Base-by-base conservation (phyloP, 2,797 vertebrate species). In the Nannoperca obscura region DNA sequence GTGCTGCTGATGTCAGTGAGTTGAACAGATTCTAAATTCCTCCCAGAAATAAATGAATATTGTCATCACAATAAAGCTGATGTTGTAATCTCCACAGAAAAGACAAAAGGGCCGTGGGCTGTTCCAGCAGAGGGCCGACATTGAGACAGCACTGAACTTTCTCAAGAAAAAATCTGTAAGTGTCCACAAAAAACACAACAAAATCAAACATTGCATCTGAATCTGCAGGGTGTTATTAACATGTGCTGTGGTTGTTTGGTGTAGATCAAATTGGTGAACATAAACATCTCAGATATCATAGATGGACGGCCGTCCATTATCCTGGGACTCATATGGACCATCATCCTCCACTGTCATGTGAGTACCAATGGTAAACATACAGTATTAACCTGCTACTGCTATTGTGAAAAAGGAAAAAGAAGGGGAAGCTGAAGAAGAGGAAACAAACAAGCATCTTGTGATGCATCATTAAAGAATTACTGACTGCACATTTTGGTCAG, bases 301-400 rank as follows among this genome's bases (percentile, higher is more conserved):
- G 97, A 97, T 67, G 97, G 98, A 79, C 97, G 96, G 40, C 97
- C 97, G 24, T 96, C 97, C 78, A 97, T 97, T 86, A 95, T 97
- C 84, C 96, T 99, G 34, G 97, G 97, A 73, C 93, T 99, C 7
- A 94, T 98, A 82, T 99, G 98, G 98, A 96, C 95, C 86, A 96
- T 99, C 91, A 97, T 99, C 87, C 92, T 97, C 82, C 96, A 96
- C 92, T 98, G 97, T 90, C 97, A 99, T 61, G 97, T 99, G 87
- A 96, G 97, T 95, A 85, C 11, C 69, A 44, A 0, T 57, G 38
- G 5, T 40, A 22, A 55, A 38, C 30, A 47, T 4, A 5, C 4
- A 20, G 19, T 9, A 20, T 20, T 24, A 27, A 24, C 6, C 9
- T 44, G 27, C n/a, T 61, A 13, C 15, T 49, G 27, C n/a, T 61